Base-by-base conservation (phyloP, 2,113 vertebrate species). In the Boleophthalmus pectinirostris region DNA sequence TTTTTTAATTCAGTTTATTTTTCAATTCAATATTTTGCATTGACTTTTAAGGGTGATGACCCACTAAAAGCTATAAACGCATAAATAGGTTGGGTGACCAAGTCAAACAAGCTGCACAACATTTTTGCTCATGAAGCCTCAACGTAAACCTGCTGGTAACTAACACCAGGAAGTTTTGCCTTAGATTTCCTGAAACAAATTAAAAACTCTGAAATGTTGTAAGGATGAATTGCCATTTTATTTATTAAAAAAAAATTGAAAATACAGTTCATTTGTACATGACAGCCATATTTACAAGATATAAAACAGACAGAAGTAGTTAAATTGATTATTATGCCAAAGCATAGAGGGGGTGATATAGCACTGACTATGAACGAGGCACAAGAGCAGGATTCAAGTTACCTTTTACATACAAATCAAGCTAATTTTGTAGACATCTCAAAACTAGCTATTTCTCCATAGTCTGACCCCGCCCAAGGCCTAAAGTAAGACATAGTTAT, bases 281-380 rank as follows among this genome's bases (percentile, higher is more conserved):
- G 69, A 82, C 71, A 71, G 82, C 43, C 25, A 86, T 91, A 92
- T 93, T 85, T 93, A 93, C 93, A 92, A 73, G 66, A 80, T 87
- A 87, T 68, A 90, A 88, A 91, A 90, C 71, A 68, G 58, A 78
- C 57, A 74, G 82, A 78, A 70, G 72, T 69, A 76, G 60, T 66
- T 78, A 15, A 25, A 69, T n/a, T 68, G 66, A 21, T 68, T 56
- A 71, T 65, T 20, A 74, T 49, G 68, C 65, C n/a, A 54, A 53
- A 73, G 58, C 54, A 58, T n/a, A 2, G 47, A 71, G 35, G 65
- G 21, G 60, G 67, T 47, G 69, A 82, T 70, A 6, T 1, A 43
- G 61, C 33, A 25, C 2, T 23, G 2, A 69, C 68, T 65, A 38
- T 33, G 24, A 15, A 35, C 25, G 83, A 91, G 86, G 86, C 85